Evolutionary conservation across 1,140 invertebrate genomes (phyloP).

Genomic region (Pseudomyrmex sp.): DNA sequence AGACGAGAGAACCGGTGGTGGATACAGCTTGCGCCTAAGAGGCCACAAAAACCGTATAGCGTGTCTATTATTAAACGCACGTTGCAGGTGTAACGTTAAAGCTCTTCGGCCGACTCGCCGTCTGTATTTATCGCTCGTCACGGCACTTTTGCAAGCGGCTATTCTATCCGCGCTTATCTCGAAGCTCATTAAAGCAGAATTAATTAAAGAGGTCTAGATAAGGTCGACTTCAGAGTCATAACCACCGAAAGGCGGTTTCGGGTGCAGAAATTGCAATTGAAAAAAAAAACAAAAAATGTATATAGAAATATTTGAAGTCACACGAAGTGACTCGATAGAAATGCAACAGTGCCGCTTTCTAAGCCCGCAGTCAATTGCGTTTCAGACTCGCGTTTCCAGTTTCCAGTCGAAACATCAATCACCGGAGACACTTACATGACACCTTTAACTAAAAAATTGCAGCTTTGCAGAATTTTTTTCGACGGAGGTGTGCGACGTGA

Average conservation of each 20-base stretch:
- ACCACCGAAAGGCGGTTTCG: no score
- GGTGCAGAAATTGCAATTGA: background rate
- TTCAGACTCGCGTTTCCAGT: constrained; percentile 22
- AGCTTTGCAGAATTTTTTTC: constrained; percentile 5
- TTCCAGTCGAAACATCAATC: constrained; percentile 34
- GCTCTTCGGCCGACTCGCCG: constrained; percentile 63
- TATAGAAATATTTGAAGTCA: background rate
- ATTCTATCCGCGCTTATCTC: constrained; percentile 57
- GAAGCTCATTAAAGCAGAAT: constrained; percentile 72
- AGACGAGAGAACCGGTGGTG: constrained; percentile 52
- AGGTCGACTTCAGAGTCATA: constrained; percentile 70
- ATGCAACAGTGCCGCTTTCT: constrained; percentile 31
- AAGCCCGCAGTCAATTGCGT: constrained; percentile 19
- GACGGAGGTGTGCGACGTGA: background rate
- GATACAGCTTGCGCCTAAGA: constrained; percentile 70
- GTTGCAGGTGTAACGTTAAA: constrained; percentile 76
- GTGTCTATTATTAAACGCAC: constrained; percentile 45
- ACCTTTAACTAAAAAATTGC: constrained; percentile 17
- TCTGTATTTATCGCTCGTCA: constrained; percentile 56
- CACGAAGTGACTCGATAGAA: constrained; percentile 20
- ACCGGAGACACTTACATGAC: constrained; percentile 16
- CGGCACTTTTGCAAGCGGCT: constrained; percentile 14
- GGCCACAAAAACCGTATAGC: constrained; percentile 61
- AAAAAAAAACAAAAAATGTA: background rate
- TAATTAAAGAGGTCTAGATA: constrained; percentile 77